Base-by-base conservation (phyloP, 2,113 vertebrate species). In the Pteronura brasiliensis region DNA sequence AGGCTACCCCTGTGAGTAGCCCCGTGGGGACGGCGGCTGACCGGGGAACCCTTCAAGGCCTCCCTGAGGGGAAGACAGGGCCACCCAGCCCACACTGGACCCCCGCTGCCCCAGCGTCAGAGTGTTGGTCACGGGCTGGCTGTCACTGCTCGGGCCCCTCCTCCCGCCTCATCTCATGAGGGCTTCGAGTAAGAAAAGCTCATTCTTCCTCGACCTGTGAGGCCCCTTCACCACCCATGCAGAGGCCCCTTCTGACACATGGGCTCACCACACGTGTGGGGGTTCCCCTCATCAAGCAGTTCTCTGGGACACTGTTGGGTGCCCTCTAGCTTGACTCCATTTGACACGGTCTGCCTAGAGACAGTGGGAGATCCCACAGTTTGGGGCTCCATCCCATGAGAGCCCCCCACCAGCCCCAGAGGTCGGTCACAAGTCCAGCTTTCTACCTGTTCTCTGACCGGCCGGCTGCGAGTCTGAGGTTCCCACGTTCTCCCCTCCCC, bases 1-100 rank as follows among this genome's bases (percentile, higher is more conserved):
- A 99, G 99, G 99, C 95, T 99, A 99, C 95, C 99, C 99, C 90
- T 99, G 99, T 99, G 98, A 99, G 99, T 99, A 44, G 59, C 63
- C 85, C 1, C 0, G 11, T 0, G 0, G 49, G 44, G 61, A 15
- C 4, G 12, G 10, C 1, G 0, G 0, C 23, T 1, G 7, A 67
- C 82, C 18, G 9, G 13, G 36, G 42, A 23, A 11, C 42, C 76
- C 76, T 71, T 0, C 25, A 18, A 44, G 36, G 49, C 49, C 52
- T n/a, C 36, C 1, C 36, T 1, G 0, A 34, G 61, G 67, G 85
- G 10, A 74, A 36, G 65, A 14, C 3, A 0, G 6, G 44, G 55
- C 74, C 8, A 1, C 55, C 14, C 6, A 6, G 4, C 27, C 34
- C 0, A 0, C 5, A 2, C 1, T 1, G 21, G 61, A 52, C 36